phyloP scores from a whole-genome alignment of 1,140 invertebrate genomes.

The Radopholus similis region DNA sequence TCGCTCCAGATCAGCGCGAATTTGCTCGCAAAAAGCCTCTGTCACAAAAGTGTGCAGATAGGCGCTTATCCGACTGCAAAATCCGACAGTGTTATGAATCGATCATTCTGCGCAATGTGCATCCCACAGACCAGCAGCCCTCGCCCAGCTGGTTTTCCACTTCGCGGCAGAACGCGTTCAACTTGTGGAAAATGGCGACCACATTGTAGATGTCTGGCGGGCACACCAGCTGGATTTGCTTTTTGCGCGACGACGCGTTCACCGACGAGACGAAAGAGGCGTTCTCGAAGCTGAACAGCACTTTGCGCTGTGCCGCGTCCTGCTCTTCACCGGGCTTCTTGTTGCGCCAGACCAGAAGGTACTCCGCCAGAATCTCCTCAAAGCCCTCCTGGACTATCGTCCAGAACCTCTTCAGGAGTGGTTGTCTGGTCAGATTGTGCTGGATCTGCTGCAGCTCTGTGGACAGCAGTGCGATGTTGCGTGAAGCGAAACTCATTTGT shows the following conservation, averaged over 20 bases:
- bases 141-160: slow-evolving; percentile 41
- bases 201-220: slow-evolving; percentile 51
- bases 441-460: slow-evolving; percentile 12
- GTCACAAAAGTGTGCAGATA: slow-evolving; percentile 53
- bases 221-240: slow-evolving; percentile 48
- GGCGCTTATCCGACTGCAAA: slow-evolving; percentile 19
- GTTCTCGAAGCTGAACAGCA: slow-evolving; percentile 51
- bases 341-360: slow-evolving; percentile 49
- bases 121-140: background rate
- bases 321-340: background rate
- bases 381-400: slow-evolving; percentile 36
- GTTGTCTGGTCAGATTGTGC: background rate
- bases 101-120: background rate
- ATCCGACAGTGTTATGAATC: background rate
- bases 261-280: slow-evolving; percentile 39
- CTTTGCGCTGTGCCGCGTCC: slow-evolving; percentile 3
- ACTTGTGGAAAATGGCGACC: slow-evolving; percentile 44
- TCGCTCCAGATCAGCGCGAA: slow-evolving; percentile 38
- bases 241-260: slow-evolving; percentile 33
- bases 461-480: slow-evolving; percentile 17
- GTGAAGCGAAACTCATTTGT: slow-evolving; percentile 4
- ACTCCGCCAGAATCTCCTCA: slow-evolving; percentile 42
- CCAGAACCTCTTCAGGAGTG: slow-evolving; percentile 43
- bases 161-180: slow-evolving; percentile 42
- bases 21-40: slow-evolving; percentile 43